phyloP scores from a whole-genome alignment of 2,888 invertebrate species.

The Phania funesta region DNA sequence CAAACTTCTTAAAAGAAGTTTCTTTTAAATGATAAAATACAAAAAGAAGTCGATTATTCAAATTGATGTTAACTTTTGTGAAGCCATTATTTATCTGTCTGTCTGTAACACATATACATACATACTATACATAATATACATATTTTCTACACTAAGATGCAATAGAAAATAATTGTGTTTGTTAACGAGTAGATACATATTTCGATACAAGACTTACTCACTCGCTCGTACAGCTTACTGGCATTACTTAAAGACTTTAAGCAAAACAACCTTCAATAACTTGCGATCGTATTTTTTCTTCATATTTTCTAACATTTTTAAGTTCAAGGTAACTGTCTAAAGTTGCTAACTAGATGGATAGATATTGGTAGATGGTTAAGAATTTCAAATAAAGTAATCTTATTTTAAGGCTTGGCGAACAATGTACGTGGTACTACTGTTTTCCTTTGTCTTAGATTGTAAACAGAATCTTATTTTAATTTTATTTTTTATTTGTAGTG shows the following conservation, averaged over 20 bases:
- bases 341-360: conserved; percentile 50
- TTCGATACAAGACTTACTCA: neutral
- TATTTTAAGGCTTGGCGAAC: conserved; percentile 63
- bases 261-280: conserved; percentile 43
- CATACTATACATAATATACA: neutral
- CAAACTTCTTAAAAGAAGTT: neutral
- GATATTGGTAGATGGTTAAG: conserved; percentile 15
- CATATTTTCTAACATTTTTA: conserved; percentile 37
- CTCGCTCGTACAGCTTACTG: too few relatives aligned
- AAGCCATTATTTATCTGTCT: too few relatives aligned
- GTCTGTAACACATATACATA: too few relatives aligned
- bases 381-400: conserved; percentile 16
- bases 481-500: conserved; percentile 36
- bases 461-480: conserved; percentile 20
- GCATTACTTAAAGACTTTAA: neutral
- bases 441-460: conserved; percentile 39
- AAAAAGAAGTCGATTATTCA: neutral
- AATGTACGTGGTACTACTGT: neutral
- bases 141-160: conserved; percentile 5
- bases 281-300: conserved; percentile 33
- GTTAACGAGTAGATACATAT: too few relatives aligned
- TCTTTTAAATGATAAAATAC: neutral
- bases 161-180: neutral
- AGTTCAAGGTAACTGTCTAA: conserved; percentile 61
- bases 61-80: neutral